These are phyloP conservation scores for Sitta europaea DNA, from an alignment of 2,113 vertebrate species.

Conservation along the genomic window DNA sequence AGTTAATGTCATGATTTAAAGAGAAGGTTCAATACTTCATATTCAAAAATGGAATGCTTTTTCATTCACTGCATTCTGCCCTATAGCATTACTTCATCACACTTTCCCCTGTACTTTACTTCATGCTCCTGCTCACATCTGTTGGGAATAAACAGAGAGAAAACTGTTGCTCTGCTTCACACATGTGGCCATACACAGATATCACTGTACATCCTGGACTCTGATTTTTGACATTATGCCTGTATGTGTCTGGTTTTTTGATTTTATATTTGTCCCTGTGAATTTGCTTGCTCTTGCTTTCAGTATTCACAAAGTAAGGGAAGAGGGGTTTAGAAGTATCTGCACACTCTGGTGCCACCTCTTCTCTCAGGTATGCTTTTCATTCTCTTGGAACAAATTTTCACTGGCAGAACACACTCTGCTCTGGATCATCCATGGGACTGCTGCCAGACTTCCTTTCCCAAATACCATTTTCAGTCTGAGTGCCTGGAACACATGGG, in stretches of 20 bases:
- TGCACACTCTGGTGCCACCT: not conserved
- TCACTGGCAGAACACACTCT: not conserved
- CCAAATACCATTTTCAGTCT: not conserved
- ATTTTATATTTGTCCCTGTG: not conserved
- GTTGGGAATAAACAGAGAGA: not conserved
- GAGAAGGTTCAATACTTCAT: not conserved
- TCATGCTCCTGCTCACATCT: not conserved
- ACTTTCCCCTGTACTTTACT: accelerated
- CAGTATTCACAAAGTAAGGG: not conserved
- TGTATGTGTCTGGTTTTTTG: not conserved
- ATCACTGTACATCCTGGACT: not conserved
- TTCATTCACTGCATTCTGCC: not conserved
- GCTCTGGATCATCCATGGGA: not conserved
- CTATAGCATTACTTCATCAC: not conserved
- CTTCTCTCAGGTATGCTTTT: not conserved
- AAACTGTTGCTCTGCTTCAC: not conserved
- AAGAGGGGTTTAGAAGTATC: not conserved
- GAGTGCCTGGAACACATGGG: not conserved
- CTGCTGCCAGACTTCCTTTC: not conserved
- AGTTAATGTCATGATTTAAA: not conserved
- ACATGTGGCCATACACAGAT: not conserved
- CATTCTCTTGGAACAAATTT: not conserved
- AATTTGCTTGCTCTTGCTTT: not conserved
- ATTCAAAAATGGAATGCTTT: accelerated
- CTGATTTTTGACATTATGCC: not conserved